Conservation (phyloP, 2,888 invertebrate species). For the Dasypogon diadema region DNA sequence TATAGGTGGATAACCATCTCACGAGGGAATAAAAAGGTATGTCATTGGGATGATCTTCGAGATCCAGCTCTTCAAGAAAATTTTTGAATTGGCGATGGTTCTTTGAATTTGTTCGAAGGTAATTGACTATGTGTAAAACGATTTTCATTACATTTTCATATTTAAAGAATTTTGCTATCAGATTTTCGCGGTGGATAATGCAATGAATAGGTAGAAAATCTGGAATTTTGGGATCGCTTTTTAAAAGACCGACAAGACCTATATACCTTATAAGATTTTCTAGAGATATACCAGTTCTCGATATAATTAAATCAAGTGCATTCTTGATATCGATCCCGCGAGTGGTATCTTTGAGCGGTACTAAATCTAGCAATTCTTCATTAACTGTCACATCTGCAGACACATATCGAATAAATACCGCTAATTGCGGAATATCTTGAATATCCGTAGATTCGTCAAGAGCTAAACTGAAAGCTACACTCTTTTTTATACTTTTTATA, state of each 20-base stretch:
- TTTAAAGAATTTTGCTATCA: neutral
- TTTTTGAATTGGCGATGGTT: conserved; percentile 30
- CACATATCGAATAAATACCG: conserved; percentile 41
- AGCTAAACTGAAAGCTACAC: neutral
- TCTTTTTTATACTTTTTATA: neutral
- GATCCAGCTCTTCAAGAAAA: conserved; percentile 1
- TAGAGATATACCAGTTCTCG: neutral
- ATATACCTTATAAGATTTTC: neutral
- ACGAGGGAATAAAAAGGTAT: neutral
- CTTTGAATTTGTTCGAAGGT: neutral
- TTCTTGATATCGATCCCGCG: neutral
- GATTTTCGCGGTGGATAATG: conserved; percentile 15
- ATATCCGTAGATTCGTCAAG: conserved; percentile 45
- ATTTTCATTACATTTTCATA: conserved; percentile 2
- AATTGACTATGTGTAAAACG: conserved; percentile 1
- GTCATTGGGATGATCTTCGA: conserved; percentile 5
- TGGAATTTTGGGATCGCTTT: conserved; percentile 8
- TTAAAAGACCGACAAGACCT: conserved; percentile 18
- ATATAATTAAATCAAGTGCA: neutral
- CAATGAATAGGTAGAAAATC: conserved; percentile 5
- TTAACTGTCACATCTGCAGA: neutral
- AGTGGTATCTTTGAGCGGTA: neutral
- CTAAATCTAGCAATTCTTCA: conserved; percentile 38
- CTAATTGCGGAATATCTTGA: conserved; percentile 29
- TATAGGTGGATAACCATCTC: neutral